Base-by-base conservation (phyloP, 2,888 invertebrate genomes). In the Orchestes rusci region DNA sequence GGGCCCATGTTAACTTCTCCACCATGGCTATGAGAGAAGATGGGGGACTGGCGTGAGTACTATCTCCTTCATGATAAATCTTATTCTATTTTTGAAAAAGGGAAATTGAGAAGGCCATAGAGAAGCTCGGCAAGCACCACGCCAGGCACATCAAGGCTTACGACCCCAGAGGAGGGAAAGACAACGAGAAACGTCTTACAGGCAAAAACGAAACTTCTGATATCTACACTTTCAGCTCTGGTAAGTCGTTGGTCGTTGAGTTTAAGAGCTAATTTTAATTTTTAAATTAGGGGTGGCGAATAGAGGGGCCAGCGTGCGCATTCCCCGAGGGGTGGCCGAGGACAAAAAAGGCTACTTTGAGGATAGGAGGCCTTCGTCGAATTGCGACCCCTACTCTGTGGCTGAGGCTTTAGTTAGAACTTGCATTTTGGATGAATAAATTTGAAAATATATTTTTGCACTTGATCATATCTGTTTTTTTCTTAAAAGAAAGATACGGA, bases 1-100 rank as follows among this genome's bases (percentile, higher is more conserved):
- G 96, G 1, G 94, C 93, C 1, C 96, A 97, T 65, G 89, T 89
- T 44, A 97, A 97, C 72, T 95, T 93, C 73, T 95, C 94, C 7
- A 97, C 96, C 0, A 81, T 84, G 63, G 74, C 76, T 30, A 97
- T 96, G 96, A 75, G 96, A 39, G 82, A 84, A 33, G 84, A 87
- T 2, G 87, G 86, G 55, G 91, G 93, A 53, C 90, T 93, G 61
- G 76, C 78, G 82, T 82, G 65, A 77, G 77, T 75, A 50, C 5
- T 10, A 4, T 10, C 12, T 5, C 12, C 5, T 30, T 7, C 12
- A 30, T 31, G 8, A 10, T 12, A 13, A 32, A n/a, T n/a, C n/a
- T n/a, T n/a, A 23, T 10, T 23, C n/a, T n/a, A n/a, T 23, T 23
- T 23, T 3, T 4, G 18, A 70, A 71, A 2, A 68, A 90, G 87